Conservation (phyloP, 92 coral and sea anemone genomes). For the Ricordea florida region DNA sequence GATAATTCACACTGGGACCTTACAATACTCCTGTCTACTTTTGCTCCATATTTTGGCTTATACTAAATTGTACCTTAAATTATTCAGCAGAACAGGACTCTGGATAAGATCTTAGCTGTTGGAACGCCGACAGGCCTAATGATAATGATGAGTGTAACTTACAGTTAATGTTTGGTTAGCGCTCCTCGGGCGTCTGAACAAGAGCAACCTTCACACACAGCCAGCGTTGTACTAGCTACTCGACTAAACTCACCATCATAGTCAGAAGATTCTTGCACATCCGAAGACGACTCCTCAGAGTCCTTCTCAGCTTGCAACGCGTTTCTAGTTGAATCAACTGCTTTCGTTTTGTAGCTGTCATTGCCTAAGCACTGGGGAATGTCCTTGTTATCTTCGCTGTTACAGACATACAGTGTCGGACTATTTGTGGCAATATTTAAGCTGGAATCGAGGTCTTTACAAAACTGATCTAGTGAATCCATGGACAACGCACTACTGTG, state of each 20-base stretch:
- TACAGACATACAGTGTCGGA: neutral
- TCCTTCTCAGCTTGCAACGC: neutral
- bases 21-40: no score
- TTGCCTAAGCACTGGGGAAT: neutral
- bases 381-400: neutral
- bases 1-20: no score
- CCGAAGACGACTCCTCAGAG: neutral
- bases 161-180: no score
- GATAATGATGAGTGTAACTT: no score
- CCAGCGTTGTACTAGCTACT: no score
- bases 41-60: no score
- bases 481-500: slow-evolving; percentile 63
- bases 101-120: no score
- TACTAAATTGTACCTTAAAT: no score
- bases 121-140: no score
- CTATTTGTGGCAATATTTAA: slow-evolving; percentile 14
- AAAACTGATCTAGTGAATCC: slow-evolving; percentile 94
- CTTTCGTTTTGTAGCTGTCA: neutral
- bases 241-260: slow-evolving; percentile 9
- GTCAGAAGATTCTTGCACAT: neutral
- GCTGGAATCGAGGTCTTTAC: slow-evolving; percentile 77
- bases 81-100: no score
- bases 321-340: neutral
- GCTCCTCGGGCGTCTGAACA: no score
- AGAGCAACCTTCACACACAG: no score